These are phyloP conservation scores for Brachyopa scutellaris DNA, from an alignment of 2,888 invertebrate genomes.

Conservation along the genomic window DNA sequence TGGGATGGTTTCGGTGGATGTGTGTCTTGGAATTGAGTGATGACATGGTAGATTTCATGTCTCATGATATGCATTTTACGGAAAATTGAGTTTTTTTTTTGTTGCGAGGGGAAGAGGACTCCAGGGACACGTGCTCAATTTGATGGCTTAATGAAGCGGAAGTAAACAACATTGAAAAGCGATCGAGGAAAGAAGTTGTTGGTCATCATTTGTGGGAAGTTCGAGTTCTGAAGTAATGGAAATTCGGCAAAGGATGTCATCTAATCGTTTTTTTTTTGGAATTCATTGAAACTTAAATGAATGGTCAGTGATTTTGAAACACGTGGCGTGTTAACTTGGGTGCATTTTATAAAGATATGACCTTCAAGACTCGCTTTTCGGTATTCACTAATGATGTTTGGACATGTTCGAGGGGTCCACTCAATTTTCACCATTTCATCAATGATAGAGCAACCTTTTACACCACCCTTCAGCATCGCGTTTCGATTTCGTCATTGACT, in stretches of 20 bases:
- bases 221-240: neutral
- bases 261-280: neutral
- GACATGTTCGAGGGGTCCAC: no score
- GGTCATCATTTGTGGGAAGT: neutral
- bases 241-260: neutral
- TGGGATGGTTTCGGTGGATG: no score
- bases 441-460: no score
- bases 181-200: neutral
- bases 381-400: no score
- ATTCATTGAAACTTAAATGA: neutral
- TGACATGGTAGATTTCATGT: conserved; percentile 71
- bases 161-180: no score
- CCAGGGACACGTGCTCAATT: conserved; percentile 60
- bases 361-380: no score
- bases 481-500: no score
- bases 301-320: neutral
- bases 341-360: no score
- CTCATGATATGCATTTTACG: conserved; percentile 69
- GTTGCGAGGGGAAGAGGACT: conserved; percentile 1
- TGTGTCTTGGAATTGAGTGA: conserved; percentile 54
- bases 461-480: no score
- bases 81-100: conserved; percentile 42
- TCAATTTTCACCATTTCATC: no score
- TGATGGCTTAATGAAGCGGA: conserved; percentile 64
- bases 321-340: neutral